Conservation (phyloP, 2,113 vertebrate species). For the Siniperca knerii region DNA sequence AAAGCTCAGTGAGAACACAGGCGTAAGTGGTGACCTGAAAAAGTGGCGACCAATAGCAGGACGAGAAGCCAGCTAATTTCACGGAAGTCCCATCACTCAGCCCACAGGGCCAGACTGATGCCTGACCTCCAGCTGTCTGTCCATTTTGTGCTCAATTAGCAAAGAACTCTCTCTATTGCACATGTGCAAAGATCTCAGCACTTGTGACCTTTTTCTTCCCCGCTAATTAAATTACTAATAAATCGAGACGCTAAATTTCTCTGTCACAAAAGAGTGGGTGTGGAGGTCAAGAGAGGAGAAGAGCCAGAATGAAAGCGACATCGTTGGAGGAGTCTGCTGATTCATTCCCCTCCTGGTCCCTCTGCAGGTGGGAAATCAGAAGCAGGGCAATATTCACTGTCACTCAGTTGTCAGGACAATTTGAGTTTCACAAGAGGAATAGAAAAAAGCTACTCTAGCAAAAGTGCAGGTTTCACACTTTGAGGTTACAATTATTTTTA, state of each 20-base stretch:
- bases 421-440: neutral
- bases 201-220: constrained; percentile 64
- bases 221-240: constrained; percentile 74
- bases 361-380: constrained; percentile 30
- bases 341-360: constrained; percentile 15
- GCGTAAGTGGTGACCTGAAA: constrained; percentile 60
- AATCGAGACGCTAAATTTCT: constrained; percentile 56
- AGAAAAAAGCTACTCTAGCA: neutral
- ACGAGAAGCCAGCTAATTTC: constrained; percentile 65
- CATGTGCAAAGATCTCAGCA: constrained; percentile 47
- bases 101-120: constrained; percentile 67
- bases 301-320: constrained; percentile 2
- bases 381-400: constrained; percentile 6
- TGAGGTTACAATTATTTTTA: neutral
- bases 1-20: constrained; percentile 57
- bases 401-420: constrained; percentile 23
- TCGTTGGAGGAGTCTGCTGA: constrained; percentile 32
- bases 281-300: constrained; percentile 26
- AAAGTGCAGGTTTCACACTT: constrained; percentile 9
- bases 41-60: constrained; percentile 50
- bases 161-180: constrained; percentile 55
- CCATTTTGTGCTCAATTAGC: constrained; percentile 76
- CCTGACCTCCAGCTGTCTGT: constrained; percentile 78
- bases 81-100: constrained; percentile 45
- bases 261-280: constrained; percentile 41